A percentile compares a stretch with the other conserved stretches of the same genome.
Evolutionary conservation across 2,797 vertebrate species (phyloP).

Genomic region (Pristis pectinata): DNA sequence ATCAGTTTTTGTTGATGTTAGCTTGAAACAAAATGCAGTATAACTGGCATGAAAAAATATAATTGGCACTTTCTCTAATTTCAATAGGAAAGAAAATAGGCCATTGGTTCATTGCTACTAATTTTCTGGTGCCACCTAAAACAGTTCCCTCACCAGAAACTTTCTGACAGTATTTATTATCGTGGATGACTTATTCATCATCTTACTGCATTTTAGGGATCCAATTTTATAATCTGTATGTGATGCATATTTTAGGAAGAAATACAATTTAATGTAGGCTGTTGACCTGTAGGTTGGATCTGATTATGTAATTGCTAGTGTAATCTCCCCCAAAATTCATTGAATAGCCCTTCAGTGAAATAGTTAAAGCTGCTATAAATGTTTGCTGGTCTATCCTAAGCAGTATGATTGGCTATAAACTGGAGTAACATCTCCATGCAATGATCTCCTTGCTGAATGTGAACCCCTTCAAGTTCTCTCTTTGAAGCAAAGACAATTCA

Average conservation of each 20-base stretch:
- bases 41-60: background rate
- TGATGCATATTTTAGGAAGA: background rate
- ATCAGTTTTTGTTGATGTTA: background rate
- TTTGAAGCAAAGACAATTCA: background rate
- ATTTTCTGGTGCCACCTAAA: background rate
- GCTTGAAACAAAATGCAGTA: background rate
- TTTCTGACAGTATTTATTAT: background rate
- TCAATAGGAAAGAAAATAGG: background rate
- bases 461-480: background rate
- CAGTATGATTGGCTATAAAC: background rate
- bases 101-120: background rate
- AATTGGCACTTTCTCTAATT: background rate
- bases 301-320: background rate
- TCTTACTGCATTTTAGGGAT: background rate
- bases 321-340: background rate
- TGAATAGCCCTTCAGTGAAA: background rate
- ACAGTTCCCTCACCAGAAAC: background rate
- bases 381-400: background rate
- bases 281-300: background rate
- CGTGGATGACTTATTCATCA: background rate
- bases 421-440: background rate
- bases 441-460: background rate
- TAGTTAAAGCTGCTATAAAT: background rate
- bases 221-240: background rate
- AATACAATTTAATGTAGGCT: background rate